These are phyloP conservation scores for Anas capensis DNA, from an alignment of 2,797 vertebrate species.

Conservation along the genomic window DNA sequence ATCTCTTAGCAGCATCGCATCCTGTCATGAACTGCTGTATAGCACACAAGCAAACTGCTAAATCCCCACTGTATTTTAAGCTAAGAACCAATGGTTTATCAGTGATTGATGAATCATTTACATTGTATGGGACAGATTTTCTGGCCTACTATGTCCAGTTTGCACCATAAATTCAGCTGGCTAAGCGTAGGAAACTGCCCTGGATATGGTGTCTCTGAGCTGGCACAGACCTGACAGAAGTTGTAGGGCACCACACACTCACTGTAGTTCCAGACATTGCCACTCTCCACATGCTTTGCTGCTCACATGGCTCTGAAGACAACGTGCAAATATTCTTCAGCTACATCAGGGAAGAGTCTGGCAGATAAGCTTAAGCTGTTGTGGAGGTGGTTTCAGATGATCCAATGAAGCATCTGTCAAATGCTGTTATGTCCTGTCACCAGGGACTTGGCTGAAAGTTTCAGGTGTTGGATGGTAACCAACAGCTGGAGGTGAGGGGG, in stretches of 20 bases:
- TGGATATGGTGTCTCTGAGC: background rate
- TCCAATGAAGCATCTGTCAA: background rate
- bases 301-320: background rate
- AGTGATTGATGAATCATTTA: background rate
- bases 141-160: background rate
- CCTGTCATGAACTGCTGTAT: background rate
- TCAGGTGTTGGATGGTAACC: background rate
- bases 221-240: background rate
- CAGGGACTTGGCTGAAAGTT: background rate
- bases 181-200: background rate
- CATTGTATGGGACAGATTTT: background rate
- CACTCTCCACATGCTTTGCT: background rate
- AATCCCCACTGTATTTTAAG: background rate
- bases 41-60: background rate
- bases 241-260: accelerated
- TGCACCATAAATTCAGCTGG: background rate
- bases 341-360: background rate
- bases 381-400: background rate
- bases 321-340: background rate
- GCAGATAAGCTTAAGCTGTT: background rate
- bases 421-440: background rate
- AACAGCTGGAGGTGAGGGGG: background rate
- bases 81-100: background rate
- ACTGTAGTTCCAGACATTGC: background rate
- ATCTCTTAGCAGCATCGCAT: background rate